Conservation (phyloP, 2,113 vertebrate genomes). For the Junco hyemalis region DNA sequence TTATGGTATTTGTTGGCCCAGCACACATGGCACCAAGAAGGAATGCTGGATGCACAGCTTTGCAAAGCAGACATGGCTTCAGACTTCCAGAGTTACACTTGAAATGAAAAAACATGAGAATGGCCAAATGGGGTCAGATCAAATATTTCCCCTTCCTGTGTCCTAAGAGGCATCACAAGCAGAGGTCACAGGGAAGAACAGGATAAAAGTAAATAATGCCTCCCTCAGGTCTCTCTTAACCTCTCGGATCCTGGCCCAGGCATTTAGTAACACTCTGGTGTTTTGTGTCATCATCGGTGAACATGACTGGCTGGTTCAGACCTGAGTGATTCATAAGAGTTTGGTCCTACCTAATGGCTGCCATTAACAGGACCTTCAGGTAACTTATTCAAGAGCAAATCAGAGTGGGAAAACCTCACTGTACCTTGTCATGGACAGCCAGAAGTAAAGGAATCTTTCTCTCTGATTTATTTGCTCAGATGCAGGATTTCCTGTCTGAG, state of each 20-base stretch:
- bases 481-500: not conserved
- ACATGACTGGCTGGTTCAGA: not conserved
- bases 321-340: not conserved
- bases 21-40: not conserved
- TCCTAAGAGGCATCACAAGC: not conserved
- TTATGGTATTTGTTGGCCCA: not conserved
- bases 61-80: not conserved
- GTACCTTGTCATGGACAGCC: not conserved
- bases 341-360: not conserved
- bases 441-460: not conserved
- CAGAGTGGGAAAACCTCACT: not conserved
- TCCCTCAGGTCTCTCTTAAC: not conserved
- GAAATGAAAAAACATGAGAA: not conserved
- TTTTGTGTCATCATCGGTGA: not conserved
- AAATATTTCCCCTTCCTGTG: not conserved
- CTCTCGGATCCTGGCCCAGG: not conserved
- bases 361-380: not conserved
- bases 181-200: not conserved
- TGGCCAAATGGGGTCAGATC: not conserved
- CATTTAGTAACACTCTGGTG: not conserved
- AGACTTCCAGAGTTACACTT: not conserved
- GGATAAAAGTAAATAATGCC: fast-evolving
- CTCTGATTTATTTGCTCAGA: not conserved
- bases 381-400: not conserved
- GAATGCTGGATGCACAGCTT: not conserved